A percentile compares a stretch with the other conserved stretches of the same genome.
Evolutionary conservation across 2,113 vertebrate species (phyloP).

Genomic region (Carettochelys insculpta): DNA sequence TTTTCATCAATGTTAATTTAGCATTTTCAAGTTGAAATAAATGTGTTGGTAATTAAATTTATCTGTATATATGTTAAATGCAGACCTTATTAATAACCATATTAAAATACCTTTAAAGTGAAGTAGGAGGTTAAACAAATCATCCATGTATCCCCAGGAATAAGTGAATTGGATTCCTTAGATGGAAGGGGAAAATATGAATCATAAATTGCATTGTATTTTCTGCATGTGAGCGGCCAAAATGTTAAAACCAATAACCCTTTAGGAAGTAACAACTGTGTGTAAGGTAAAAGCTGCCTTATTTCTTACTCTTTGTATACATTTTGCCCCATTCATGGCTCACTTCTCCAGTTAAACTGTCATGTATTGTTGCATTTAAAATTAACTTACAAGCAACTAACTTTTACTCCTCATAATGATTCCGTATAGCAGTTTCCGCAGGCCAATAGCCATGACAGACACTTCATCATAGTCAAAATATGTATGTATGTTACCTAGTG

Average conservation of each 20-base stretch:
- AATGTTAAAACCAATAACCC: not conserved
- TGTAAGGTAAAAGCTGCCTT: not conserved
- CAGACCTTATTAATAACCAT: not conserved
- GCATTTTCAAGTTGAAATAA: not conserved
- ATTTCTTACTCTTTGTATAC: too few relatives aligned
- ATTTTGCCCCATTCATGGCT: too few relatives aligned
- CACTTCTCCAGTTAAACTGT: too few relatives aligned
- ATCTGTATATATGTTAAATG: not conserved
- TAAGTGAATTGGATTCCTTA: not conserved
- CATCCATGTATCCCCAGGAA: not conserved
- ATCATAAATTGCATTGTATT: not conserved
- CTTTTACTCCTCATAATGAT: too few relatives aligned
- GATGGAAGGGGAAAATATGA: not conserved
- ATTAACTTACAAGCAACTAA: too few relatives aligned
- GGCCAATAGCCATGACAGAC: too few relatives aligned
- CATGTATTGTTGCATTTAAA: too few relatives aligned
- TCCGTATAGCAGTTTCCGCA: too few relatives aligned
- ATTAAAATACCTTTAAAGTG: not conserved
- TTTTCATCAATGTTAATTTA: not conserved
- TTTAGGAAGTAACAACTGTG: not conserved
- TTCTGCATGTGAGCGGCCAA: not conserved
- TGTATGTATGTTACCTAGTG: too few relatives aligned
- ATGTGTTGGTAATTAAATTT: not conserved
- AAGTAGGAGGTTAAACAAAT: not conserved
- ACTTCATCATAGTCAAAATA: too few relatives aligned